phyloP scores from a whole-genome alignment of 2,888 invertebrate species.

The Tridacna gigas region DNA sequence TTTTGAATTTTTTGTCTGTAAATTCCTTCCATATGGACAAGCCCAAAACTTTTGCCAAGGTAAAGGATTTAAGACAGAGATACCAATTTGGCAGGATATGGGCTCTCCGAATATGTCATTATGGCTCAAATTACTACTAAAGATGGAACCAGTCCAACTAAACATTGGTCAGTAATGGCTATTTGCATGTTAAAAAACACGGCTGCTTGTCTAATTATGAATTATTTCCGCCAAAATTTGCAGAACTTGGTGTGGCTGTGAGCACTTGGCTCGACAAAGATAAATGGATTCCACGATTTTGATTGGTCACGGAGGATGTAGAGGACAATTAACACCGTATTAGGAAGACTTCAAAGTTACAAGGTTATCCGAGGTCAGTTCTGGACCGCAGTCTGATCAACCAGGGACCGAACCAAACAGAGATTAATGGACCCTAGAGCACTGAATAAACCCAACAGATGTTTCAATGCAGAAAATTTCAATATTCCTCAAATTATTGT shows the following conservation, averaged over 20 bases:
- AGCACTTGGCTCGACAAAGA: slow-evolving; percentile 28
- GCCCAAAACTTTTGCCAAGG: too few species aligned
- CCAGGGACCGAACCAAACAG: too few species aligned
- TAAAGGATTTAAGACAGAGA: too few species aligned
- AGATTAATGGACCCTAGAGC: too few species aligned
- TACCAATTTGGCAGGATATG: not conserved
- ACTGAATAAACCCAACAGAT: too few species aligned
- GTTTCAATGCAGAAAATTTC: too few species aligned
- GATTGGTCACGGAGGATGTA: slow-evolving; percentile 48
- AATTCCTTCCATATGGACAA: too few species aligned
- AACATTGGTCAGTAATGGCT: slow-evolving; percentile 34
- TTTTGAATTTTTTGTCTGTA: too few species aligned
- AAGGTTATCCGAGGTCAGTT: slow-evolving; percentile 35
- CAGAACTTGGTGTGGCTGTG: slow-evolving; percentile 9
- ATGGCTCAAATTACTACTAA: slow-evolving; percentile 33
- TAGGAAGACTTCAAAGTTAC: slow-evolving; percentile 41
- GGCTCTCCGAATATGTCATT: not conserved
- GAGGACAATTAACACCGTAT: slow-evolving; percentile 57
- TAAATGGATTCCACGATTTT: slow-evolving; percentile 35
- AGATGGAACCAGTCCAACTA: slow-evolving; percentile 34
- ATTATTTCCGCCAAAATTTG: slow-evolving; percentile 31
- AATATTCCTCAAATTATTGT: too few species aligned
- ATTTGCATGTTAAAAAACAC: slow-evolving; percentile 51
- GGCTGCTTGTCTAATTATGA: slow-evolving; percentile 28
- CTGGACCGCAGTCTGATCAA: too few species aligned